phyloP scores from a whole-genome alignment of 1,140 invertebrate species.

The Drosophila lowei region DNA sequence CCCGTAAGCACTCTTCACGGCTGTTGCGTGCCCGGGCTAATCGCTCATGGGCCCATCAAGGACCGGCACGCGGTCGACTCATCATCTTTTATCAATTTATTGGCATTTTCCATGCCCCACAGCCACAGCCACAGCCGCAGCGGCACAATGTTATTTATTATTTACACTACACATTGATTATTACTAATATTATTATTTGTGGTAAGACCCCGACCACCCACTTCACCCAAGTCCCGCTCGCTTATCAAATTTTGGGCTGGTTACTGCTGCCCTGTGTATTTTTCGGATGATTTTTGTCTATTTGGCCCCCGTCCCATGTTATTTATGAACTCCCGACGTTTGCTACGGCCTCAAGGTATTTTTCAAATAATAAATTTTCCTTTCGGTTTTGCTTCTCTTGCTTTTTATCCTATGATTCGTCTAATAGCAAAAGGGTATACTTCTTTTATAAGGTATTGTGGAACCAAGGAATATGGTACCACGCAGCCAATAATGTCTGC shows the following conservation, averaged over 20 bases:
- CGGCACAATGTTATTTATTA: conserved; percentile 70
- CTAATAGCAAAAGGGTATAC: conserved; percentile 19
- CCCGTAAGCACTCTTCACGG: conserved; percentile 54
- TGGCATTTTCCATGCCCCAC: conserved; percentile 59
- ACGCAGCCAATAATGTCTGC: neutral
- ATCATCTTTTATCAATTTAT: conserved; percentile 81
- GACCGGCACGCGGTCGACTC: conserved; percentile 35
- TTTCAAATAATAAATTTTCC: conserved; percentile 77
- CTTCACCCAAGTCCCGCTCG: conserved; percentile 25
- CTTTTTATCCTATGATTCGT: conserved; percentile 32
- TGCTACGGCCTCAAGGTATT: conserved; percentile 66
- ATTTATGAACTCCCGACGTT: conserved; percentile 75
- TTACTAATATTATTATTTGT: conserved; percentile 76
- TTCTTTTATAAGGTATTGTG: neutral
- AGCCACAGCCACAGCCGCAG: conserved; percentile 1
- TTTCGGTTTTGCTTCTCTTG: conserved; percentile 43
- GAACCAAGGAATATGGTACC: too few relatives aligned
- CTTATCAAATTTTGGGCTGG: conserved; percentile 59
- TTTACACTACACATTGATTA: conserved; percentile 79
- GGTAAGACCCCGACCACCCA: conserved; percentile 6
- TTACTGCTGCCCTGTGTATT: conserved; percentile 49
- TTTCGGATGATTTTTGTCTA: conserved; percentile 61
- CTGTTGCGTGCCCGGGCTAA: conserved; percentile 60
- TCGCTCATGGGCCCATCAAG: conserved; percentile 55
- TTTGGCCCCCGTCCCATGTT: conserved; percentile 53